Evolutionary conservation across 2,888 invertebrate genomes (phyloP).

Genomic region (Monochamus alternatus): DNA sequence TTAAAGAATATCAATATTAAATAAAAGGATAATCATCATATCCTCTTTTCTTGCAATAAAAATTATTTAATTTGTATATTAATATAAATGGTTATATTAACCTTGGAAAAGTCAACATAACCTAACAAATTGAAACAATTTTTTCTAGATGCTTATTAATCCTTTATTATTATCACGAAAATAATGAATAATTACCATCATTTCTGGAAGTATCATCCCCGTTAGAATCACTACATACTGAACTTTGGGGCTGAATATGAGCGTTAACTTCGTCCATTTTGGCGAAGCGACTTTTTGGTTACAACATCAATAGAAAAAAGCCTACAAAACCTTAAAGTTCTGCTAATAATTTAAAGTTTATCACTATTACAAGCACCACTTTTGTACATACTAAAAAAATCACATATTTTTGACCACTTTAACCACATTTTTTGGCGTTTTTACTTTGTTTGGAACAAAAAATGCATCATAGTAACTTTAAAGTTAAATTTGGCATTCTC

Average conservation of each 20-base stretch:
- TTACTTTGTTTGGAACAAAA: conserved; percentile 66
- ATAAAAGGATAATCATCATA: not conserved
- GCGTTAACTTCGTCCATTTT: conserved; percentile 71
- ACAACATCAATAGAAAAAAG: conserved; percentile 61
- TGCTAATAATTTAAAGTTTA: conserved; percentile 33
- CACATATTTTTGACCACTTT: conserved; percentile 57
- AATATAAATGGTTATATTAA: conserved; percentile 48
- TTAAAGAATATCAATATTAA: conserved; percentile 40
- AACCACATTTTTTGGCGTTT: conserved; percentile 63
- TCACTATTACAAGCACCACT: conserved; percentile 49
- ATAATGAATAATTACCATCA: conserved; percentile 63
- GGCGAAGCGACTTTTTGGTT: conserved; percentile 64
- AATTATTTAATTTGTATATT: conserved; percentile 28
- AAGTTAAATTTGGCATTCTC: conserved; percentile 65
- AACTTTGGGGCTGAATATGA: conserved; percentile 68
- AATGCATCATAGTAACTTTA: conserved; percentile 66
- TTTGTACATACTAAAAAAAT: conserved; percentile 46
- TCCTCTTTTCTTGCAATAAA: not conserved
- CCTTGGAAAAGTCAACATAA: conserved; percentile 63
- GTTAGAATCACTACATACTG: conserved; percentile 69
- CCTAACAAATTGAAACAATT: conserved; percentile 54
- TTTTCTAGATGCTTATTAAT: conserved; percentile 6
- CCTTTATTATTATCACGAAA: not conserved
- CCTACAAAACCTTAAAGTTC: conserved; percentile 39
- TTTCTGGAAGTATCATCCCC: conserved; percentile 65